Base-by-base conservation (phyloP, 2,797 vertebrate species). In the Chaetophractus vellerosus region DNA sequence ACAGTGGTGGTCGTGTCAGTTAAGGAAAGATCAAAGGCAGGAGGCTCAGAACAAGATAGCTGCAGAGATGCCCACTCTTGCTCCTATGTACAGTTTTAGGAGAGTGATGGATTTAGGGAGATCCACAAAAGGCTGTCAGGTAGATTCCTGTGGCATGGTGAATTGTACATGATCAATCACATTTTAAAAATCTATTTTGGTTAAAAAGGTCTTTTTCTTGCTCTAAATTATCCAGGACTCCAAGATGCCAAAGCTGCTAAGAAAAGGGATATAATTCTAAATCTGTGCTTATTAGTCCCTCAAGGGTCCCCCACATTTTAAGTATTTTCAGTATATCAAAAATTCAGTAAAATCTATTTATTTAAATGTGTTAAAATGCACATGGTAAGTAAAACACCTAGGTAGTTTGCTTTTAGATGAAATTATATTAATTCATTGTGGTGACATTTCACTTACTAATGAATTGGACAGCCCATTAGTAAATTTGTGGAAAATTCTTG, bases 51-150 rank as follows among this genome's bases (percentile, higher is more conserved):
- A 55, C 19, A 50, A 9, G 16, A 21, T 3, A 9, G 33, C 19
- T 6, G 63, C 12, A 9, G 2, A 23, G n/a, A 21, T 14, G 31
- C 5, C 36, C 31, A 23, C 45, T 52, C 36, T 41, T n/a, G 7
- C 0, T 66, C 4, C 26, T 0, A 1, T 0, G 8, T 2, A 7
- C 18, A 12, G 0, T 24, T 16, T 41, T 48, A 57, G 18, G 5
- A 19, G 28, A 38, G 18, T 28, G 23, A 0, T 7, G 28, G 24
- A 9, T 52, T 21, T 24, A 18, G 9, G 18, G 36, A 50, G 24
- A 48, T 9, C 6, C 6, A 14, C 28, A 52, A 31, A 24, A 6
- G 14, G 0, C 7, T 61, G 7, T 36, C 8, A 6, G 16, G 21
- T 55, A n/a, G 1, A 24, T 57, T 55, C 16, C 24, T 36, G 36